These are phyloP conservation scores for Drosophila testacea DNA, from an alignment of 2,888 invertebrate species.

Conservation along the genomic window DNA sequence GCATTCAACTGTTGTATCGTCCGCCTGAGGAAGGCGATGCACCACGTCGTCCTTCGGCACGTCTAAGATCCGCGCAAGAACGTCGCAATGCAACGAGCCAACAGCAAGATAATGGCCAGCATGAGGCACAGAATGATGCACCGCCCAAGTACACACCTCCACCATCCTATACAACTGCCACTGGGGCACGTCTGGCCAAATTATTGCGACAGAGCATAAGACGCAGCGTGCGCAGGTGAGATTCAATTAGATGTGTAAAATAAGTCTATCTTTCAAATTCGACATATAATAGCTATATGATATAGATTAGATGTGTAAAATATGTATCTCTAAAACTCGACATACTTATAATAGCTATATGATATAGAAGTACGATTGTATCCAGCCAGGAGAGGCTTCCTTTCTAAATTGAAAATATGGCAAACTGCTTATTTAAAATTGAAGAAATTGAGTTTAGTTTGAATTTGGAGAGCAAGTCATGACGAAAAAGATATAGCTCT, in stretches of 20 bases:
- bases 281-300: too few species aligned
- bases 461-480: too few species aligned
- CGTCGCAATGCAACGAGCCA: slow-evolving; percentile 54
- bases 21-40: slow-evolving; percentile 87
- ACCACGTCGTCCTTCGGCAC: slow-evolving; percentile 71
- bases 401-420: too few species aligned
- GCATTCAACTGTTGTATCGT: slow-evolving; percentile 93
- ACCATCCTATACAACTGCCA: slow-evolving; percentile 96
- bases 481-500: too few species aligned
- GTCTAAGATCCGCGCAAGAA: slow-evolving; percentile 49
- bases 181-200: slow-evolving; percentile 92
- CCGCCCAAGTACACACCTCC: slow-evolving; percentile 98
- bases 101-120: slow-evolving; percentile 48
- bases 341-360: too few species aligned
- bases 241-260: background rate
- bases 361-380: too few species aligned
- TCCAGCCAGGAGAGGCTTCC: too few species aligned
- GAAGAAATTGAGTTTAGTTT: too few species aligned
- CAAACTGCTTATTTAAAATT: too few species aligned
- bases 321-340: too few species aligned
- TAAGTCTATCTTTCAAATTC: too few species aligned
- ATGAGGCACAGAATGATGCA: slow-evolving; percentile 88
- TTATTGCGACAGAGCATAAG: slow-evolving; percentile 91
- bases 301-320: background rate
- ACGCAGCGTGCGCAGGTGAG: slow-evolving; percentile 90